These are phyloP conservation scores for Strix uralensis DNA, from an alignment of 2,113 vertebrate species.

Conservation along the genomic window DNA sequence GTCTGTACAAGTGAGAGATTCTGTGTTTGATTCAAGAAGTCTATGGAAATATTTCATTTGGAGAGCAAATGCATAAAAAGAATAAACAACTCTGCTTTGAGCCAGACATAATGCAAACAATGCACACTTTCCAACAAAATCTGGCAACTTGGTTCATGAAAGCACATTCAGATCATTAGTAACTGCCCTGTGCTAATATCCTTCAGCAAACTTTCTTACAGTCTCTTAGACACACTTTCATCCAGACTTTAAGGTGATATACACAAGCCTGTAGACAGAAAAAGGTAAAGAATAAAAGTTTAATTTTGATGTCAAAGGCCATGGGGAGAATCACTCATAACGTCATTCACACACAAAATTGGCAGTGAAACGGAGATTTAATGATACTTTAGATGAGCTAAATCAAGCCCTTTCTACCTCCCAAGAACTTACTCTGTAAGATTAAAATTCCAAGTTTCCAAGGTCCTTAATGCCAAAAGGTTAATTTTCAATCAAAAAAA, in stretches of 20 bases:
- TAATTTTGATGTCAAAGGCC: background rate
- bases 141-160: background rate
- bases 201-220: background rate
- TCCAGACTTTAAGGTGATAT: background rate
- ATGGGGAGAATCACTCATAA: background rate
- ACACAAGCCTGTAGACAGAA: background rate
- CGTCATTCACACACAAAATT: background rate
- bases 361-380: background rate
- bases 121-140: background rate
- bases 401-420: background rate
- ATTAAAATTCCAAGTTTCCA: background rate
- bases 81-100: background rate
- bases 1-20: background rate
- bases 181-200: background rate
- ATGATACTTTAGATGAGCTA: background rate
- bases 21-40: background rate
- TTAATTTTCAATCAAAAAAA: background rate
- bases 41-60: background rate
- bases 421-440: background rate
- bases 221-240: background rate
- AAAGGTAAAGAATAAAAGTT: background rate
- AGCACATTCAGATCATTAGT: background rate
- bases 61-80: background rate
- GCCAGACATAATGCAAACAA: background rate
- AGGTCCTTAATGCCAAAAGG: background rate